Evolutionary conservation across 2,113 vertebrate species (phyloP).

Genomic region (Madoqua kirkii): DNA sequence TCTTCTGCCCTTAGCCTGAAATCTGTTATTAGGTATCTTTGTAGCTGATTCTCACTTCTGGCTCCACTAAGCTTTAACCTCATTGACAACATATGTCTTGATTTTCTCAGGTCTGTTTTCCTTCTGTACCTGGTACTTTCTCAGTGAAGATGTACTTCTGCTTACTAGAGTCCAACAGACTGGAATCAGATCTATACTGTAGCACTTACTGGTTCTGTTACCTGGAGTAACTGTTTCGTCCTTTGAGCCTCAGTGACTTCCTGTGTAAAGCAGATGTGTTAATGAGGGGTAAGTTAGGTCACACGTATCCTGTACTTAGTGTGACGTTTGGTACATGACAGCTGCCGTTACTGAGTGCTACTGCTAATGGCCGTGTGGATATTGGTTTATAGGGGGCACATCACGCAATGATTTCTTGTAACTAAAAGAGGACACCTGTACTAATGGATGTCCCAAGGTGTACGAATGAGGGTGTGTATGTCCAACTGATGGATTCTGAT

Average conservation of each 20-base stretch:
- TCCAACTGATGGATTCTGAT: neutral
- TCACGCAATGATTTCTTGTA: neutral
- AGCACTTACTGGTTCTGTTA: neutral
- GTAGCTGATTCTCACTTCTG: neutral
- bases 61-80: neutral
- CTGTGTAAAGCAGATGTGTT: neutral
- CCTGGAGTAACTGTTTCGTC: neutral
- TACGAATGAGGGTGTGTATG: neutral
- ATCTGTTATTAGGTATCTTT: neutral
- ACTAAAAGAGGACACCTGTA: neutral
- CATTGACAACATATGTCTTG: neutral
- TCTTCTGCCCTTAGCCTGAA: neutral
- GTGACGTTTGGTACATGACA: neutral
- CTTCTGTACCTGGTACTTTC: neutral
- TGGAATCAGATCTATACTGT: neutral
- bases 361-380: neutral
- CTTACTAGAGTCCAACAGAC: neutral
- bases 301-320: neutral
- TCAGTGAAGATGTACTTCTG: neutral
- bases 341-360: neutral
- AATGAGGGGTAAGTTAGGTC: neutral
- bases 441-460: neutral
- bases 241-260: neutral
- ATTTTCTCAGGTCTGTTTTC: neutral
- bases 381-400: neutral